These are phyloP conservation scores for Pluvialis apricaria DNA, from an alignment of 2,113 vertebrate species.

Conservation along the genomic window DNA sequence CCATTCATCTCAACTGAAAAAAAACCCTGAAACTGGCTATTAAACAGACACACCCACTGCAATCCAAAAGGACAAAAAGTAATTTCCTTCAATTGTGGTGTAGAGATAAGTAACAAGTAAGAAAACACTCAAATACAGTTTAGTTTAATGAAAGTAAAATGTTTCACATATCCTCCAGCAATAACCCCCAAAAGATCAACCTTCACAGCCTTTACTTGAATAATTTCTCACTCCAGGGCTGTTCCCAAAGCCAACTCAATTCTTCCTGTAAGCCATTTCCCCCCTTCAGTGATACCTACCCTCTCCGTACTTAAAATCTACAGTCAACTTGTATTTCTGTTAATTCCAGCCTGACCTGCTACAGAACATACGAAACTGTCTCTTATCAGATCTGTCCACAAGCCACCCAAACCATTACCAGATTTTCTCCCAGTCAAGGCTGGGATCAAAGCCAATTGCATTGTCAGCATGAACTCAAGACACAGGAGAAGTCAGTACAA, in stretches of 20 bases:
- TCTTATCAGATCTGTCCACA: constrained; percentile 4
- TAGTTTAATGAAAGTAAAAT: constrained; percentile 5
- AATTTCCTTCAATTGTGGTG: constrained; percentile 16
- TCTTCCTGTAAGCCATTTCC: neutral
- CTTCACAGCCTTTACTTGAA: neutral
- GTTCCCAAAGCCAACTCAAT: neutral
- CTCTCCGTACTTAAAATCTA: neutral
- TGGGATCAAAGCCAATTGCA: neutral
- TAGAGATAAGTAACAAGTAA: neutral
- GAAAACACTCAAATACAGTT: neutral
- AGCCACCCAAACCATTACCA: neutral
- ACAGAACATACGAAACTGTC: neutral
- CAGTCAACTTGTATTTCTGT: neutral
- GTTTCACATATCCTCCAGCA: neutral
- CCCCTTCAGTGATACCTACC: neutral
- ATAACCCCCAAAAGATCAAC: neutral
- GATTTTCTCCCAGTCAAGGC: neutral
- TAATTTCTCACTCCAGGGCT: neutral
- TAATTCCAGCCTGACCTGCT: neutral
- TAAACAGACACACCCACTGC: neutral
- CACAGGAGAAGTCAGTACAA: neutral
- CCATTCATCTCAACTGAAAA: neutral
- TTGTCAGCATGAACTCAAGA: neutral
- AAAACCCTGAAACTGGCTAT: neutral
- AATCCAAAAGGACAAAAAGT: constrained; percentile 17